Percentiles rank a stretch among this genome's conserved stretches.
Conservation (phyloP, 2,797 vertebrate genomes). For the Sus cebifrons region DNA sequence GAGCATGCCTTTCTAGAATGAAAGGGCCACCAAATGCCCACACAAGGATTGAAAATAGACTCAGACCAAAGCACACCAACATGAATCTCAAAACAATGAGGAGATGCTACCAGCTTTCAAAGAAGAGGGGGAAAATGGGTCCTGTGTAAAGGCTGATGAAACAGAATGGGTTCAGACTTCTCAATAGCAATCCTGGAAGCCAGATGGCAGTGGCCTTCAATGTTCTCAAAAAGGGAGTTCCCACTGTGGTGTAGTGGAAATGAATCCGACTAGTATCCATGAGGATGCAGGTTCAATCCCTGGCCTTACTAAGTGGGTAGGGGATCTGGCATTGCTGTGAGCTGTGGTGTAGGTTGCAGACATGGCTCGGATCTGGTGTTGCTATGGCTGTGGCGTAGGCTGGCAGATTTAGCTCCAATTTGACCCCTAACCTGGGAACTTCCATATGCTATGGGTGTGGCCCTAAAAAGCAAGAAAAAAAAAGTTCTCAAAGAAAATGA, state of each 20-base stretch:
- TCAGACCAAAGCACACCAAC: neutral
- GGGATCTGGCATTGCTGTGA: too few relatives aligned
- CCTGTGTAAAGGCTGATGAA: neutral
- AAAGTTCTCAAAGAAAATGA: slow-evolving; percentile 37
- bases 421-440: too few relatives aligned
- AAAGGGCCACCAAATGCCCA: neutral
- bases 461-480: too few relatives aligned
- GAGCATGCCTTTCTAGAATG: neutral
- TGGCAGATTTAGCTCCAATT: too few relatives aligned
- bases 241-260: too few relatives aligned
- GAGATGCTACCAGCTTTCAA: neutral
- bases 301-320: too few relatives aligned
- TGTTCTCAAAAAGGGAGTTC: neutral
- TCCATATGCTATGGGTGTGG: too few relatives aligned
- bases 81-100: neutral
- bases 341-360: too few relatives aligned
- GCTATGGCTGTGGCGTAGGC: too few relatives aligned
- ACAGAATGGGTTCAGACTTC: neutral
- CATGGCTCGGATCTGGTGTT: too few relatives aligned
- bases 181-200: neutral
- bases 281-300: too few relatives aligned
- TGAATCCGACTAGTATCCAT: too few relatives aligned
- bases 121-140: neutral
- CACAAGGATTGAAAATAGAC: neutral
- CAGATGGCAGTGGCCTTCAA: neutral